Base-by-base conservation (phyloP, 1,140 invertebrate genomes). In the Bombus haemorrhoidalis region DNA sequence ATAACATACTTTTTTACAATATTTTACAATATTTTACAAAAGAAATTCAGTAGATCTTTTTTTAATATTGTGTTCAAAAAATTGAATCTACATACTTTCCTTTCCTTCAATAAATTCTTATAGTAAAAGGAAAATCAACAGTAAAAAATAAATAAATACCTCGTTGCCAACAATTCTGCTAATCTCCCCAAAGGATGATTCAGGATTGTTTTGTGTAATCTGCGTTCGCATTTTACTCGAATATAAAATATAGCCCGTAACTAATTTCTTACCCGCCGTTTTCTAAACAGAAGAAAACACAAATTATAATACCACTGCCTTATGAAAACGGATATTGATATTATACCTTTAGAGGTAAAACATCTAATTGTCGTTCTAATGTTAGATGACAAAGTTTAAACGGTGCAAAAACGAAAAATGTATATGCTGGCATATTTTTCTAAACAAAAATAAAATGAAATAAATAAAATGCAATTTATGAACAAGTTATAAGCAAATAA, bases 191-290 rank as follows among this genome's bases (percentile, higher is more conserved):
- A 99, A 99, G 39, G 97, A 97, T 76, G 98, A 97, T 85, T 99
- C 98, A 10, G 99, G 99, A 96, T 99, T 99, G 93, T 98, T 97
- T 96, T 91, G 97, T 95, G 93, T 98, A 97, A 94, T 99, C 97
- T 92, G 96, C 95, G 97, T 99, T 96, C 99, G 96, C 62, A 99
- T 97, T 96, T 99, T 99, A 94, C 98, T 98, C 28, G 99, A 99
- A 96, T 99, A 99, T 41, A 99, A 96, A 93, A 99, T 99, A 95
- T 99, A 99, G 22, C 99, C 99, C 91, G 98, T 99, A 85, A 99
- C 98, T 88, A 99, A 96, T 96, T 98, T 98, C 95, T 98, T 98
- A 89, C 97, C 97, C 89, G 96, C 96, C 93, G 97, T 96, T 96
- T 98, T 98, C 96, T 97, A 95, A 95, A 95, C 94, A 95, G 93